Conservation (phyloP, 2,888 invertebrate species). For the Cotesia congregata region DNA sequence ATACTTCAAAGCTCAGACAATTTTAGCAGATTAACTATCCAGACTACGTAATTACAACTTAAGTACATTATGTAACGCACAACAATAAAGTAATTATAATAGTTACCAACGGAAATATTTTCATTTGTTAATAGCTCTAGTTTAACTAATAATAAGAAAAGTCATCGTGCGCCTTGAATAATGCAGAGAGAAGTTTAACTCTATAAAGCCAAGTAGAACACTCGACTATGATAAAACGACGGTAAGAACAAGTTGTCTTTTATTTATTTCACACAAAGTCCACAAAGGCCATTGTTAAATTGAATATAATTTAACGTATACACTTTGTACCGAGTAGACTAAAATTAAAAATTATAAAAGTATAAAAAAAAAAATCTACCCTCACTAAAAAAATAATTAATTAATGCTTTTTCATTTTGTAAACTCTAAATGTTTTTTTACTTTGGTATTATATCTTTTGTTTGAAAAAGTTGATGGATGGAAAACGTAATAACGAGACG, state of each 20-base stretch:
- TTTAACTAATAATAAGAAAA: not conserved
- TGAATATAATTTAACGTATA: conserved; percentile 14
- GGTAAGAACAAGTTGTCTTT: not conserved
- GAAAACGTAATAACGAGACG: conserved; percentile 49
- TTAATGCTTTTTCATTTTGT: too few species aligned
- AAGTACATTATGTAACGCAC: too few species aligned
- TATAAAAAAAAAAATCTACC: not conserved
- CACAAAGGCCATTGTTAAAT: conserved; percentile 2
- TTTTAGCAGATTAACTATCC: too few species aligned
- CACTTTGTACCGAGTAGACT: not conserved
- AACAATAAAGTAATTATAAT: too few species aligned
- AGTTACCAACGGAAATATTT: not conserved
- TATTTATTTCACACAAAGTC: not conserved
- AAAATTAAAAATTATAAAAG: conserved; percentile 31
- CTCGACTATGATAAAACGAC: conserved; percentile 10
- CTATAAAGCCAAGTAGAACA: not conserved
- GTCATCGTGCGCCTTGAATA: not conserved
- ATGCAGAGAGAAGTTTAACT: not conserved
- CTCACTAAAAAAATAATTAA: too few species aligned
- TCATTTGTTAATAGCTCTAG: not conserved
- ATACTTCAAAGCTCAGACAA: too few species aligned
- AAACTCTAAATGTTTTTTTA: conserved; percentile 6
- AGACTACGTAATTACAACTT: too few species aligned
- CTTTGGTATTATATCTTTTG: not conserved
- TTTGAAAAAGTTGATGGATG: conserved; percentile 44